A percentile compares a stretch with the other conserved stretches of the same genome.
Evolutionary conservation across 2,113 vertebrate genomes (phyloP).

Genomic region (Platichthys stellatus): DNA sequence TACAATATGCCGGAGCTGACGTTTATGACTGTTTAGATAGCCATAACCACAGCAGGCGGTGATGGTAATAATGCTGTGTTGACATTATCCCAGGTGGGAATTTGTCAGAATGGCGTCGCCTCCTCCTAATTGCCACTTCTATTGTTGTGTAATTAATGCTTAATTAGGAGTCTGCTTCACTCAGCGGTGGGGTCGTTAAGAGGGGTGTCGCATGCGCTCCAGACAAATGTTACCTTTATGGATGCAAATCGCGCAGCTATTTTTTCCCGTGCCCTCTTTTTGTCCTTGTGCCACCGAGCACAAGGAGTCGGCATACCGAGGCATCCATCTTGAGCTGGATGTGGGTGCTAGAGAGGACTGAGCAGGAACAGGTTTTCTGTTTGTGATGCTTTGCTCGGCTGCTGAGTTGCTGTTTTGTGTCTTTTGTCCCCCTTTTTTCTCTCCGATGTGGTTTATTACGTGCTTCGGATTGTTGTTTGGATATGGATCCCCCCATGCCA

Average conservation of each 20-base stretch:
- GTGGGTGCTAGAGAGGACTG: slow-evolving; percentile 33
- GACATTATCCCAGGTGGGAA: slow-evolving; percentile 81
- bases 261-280: slow-evolving; percentile 49
- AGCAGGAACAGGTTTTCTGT: slow-evolving; percentile 18
- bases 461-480: slow-evolving; percentile 61
- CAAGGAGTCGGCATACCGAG: background rate
- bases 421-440: slow-evolving; percentile 31
- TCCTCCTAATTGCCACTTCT: slow-evolving; percentile 68
- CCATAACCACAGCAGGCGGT: slow-evolving; percentile 68
- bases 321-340: slow-evolving; percentile 60
- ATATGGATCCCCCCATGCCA: slow-evolving; percentile 62
- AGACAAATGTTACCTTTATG: slow-evolving; percentile 76
- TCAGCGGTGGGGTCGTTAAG: slow-evolving; percentile 58
- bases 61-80: slow-evolving; percentile 73
- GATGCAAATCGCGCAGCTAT: slow-evolving; percentile 61
- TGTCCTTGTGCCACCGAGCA: slow-evolving; percentile 54
- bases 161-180: slow-evolving; percentile 76
- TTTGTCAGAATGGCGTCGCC: slow-evolving; percentile 66
- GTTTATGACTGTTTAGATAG: slow-evolving; percentile 70
- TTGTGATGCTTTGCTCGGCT: slow-evolving; percentile 6
- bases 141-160: slow-evolving; percentile 81
- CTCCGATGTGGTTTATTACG: slow-evolving; percentile 45
- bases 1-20: slow-evolving; percentile 62
- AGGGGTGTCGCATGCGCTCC: slow-evolving; percentile 45
- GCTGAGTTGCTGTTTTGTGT: slow-evolving; percentile 45